Evolutionary conservation across 92 coral and sea anemone genomes (phyloP), one percentile per base, ranked within the genome.

Genomic region (Paramuricea clavata): DNA sequence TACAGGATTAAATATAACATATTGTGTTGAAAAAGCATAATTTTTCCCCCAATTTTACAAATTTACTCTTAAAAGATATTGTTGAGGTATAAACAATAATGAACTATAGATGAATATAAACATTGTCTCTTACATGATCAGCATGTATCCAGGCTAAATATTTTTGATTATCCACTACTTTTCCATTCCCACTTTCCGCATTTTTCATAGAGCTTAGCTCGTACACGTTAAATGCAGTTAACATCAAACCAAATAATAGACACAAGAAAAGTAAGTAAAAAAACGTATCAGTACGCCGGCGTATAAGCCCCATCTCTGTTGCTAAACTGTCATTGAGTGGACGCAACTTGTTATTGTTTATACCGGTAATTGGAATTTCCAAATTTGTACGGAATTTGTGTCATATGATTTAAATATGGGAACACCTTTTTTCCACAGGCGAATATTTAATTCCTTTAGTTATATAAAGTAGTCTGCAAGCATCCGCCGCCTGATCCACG

Each of bases 101-200:
- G 32, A 15, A 25, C 33, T 16, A 19, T 2, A 54, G 27, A 10
- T 54, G 27, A 54, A 54, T 54, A 21, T 2, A 54, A 65, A 16
- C 9, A 31, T 11, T 78, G 27, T n/a, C n/a, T 65, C 91, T 89
- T 87, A 95, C 98, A 89, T 95, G 90, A 79, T 89, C 88, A 25
- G 91, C 98, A 82, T 91, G 76, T n/a, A 95, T 89, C 93, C 95
- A 94, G 41, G 91, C 98, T 54, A 95, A 49, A 13, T 95, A 94
- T 69, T 85, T 91, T 8, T 88, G 72, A 16, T 83, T 87, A 27
- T 92, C 92, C 76, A 75, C 87, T 13, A 76, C 81, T 35, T 68
- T 26, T 7, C 60, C 76, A 6, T 64, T 62, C 28, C 52, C 70
- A 0, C 87, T 25, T 35, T 87, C 88, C 16, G 85, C 57, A 25